These are phyloP conservation scores for Tychaedon coryphoeus DNA, from an alignment of 2,113 vertebrate species.

Conservation along the genomic window DNA sequence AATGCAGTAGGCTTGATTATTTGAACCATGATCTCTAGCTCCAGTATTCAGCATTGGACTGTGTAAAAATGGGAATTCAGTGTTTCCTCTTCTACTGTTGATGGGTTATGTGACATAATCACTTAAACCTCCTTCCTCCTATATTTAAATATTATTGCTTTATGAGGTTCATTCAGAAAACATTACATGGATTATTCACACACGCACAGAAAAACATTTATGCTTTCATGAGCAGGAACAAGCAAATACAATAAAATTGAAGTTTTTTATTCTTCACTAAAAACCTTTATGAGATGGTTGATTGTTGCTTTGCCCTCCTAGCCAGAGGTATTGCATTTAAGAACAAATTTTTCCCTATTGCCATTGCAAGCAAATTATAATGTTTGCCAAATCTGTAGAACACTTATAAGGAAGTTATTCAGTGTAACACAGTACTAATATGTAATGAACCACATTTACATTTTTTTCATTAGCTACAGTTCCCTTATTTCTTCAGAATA, in stretches of 20 bases:
- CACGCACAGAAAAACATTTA: constrained; percentile 20
- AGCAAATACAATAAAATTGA: constrained; percentile 23
- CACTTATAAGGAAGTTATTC: constrained; percentile 45
- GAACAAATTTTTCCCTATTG: constrained; percentile 55
- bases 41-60: neutral
- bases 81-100: neutral
- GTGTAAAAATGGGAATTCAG: neutral
- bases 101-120: neutral
- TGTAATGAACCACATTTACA: constrained; percentile 57
- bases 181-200: constrained; percentile 26
- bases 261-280: constrained; percentile 32
- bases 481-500: constrained; percentile 43
- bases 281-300: neutral
- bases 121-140: neutral
- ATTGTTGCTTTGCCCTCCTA: constrained; percentile 14
- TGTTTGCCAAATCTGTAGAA: constrained; percentile 54
- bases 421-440: constrained; percentile 38
- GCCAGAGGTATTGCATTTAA: constrained; percentile 51
- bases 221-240: constrained; percentile 22
- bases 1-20: neutral
- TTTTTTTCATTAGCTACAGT: constrained; percentile 71
- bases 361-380: constrained; percentile 56
- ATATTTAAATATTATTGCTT: neutral
- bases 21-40: neutral
- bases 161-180: constrained; percentile 3